A percentile compares a stretch with the other conserved stretches of the same genome.
Evolutionary conservation across 2,113 vertebrate species (phyloP).

Genomic region (Corvus hawaiiensis): DNA sequence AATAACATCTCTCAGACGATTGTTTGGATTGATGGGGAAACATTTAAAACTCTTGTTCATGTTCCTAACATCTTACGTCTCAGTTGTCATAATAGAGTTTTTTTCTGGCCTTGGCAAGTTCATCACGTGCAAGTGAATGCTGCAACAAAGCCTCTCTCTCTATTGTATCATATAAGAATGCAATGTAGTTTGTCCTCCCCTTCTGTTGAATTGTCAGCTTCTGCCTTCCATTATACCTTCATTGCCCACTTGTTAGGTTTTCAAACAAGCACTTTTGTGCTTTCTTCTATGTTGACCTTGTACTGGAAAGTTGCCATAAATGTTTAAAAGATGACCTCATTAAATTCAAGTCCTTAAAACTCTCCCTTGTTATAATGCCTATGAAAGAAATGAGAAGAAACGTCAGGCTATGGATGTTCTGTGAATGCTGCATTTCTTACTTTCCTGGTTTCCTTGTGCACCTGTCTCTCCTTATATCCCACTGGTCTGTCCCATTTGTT

Average conservation of each 20-base stretch:
- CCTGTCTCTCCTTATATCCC: not conserved
- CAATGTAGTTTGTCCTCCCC: not conserved
- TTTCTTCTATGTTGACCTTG: not conserved
- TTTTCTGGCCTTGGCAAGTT: not conserved
- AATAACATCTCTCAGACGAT: not conserved
- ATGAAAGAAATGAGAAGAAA: not conserved
- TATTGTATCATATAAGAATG: not conserved
- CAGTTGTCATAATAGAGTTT: not conserved
- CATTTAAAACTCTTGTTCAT: not conserved
- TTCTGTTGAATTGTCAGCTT: not conserved
- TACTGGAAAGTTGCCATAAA: not conserved
- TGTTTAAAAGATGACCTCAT: not conserved
- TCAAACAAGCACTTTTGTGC: not conserved
- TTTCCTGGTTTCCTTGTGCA: not conserved
- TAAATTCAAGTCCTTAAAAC: constrained; percentile 2
- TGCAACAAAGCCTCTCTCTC: not conserved
- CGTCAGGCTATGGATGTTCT: not conserved
- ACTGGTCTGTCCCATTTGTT: not conserved
- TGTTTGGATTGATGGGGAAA: not conserved
- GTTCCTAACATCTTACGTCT: not conserved
- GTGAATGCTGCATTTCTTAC: not conserved
- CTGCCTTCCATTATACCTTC: not conserved
- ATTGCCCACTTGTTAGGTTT: not conserved
- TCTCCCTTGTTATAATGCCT: not conserved
- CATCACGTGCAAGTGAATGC: not conserved